Conservation (phyloP, 1,140 invertebrate species). For the Anoplophora glabripennis region DNA sequence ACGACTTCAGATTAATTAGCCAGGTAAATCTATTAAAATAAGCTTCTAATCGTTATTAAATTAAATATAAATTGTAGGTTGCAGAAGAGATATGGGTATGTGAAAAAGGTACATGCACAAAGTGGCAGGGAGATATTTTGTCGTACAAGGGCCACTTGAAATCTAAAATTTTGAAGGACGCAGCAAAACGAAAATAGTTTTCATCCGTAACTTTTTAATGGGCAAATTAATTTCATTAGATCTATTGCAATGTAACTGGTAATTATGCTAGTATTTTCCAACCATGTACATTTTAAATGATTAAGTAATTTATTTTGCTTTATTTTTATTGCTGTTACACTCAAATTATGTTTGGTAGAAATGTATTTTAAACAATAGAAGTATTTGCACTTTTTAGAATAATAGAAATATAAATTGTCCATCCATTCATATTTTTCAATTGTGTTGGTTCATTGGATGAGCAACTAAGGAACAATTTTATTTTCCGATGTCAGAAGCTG, state of each 20-base stretch:
- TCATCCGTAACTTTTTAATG: background rate
- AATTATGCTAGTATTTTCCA: too few relatives aligned
- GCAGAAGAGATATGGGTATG: conserved; percentile 99
- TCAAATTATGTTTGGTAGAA: background rate
- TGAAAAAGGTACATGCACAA: conserved; percentile 92
- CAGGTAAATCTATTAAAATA: conserved; percentile 65
- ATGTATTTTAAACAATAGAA: conserved; percentile 3
- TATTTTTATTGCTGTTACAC: background rate
- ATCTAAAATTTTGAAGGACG: conserved; percentile 70
- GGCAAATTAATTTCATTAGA: conserved; percentile 1
- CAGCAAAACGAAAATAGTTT: conserved; percentile 11
- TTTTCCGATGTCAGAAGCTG: background rate
- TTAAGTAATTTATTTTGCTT: too few relatives aligned
- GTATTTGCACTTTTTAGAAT: background rate
- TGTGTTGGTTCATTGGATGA: conserved; percentile 1
- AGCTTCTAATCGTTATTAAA: background rate
- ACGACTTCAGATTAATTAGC: conserved; percentile 97
- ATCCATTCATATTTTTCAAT: too few relatives aligned
- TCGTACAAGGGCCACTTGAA: conserved; percentile 95
- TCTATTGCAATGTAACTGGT: background rate
- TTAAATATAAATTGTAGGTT: conserved; percentile 63
- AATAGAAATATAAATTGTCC: background rate
- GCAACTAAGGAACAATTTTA: conserved; percentile 7
- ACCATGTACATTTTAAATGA: too few relatives aligned
- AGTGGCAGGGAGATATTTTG: conserved; percentile 95